Evolutionary conservation across 1,140 invertebrate species (phyloP), one percentile per base, ranked within the genome.

Genomic region (Heliconius hermathena): DNA sequence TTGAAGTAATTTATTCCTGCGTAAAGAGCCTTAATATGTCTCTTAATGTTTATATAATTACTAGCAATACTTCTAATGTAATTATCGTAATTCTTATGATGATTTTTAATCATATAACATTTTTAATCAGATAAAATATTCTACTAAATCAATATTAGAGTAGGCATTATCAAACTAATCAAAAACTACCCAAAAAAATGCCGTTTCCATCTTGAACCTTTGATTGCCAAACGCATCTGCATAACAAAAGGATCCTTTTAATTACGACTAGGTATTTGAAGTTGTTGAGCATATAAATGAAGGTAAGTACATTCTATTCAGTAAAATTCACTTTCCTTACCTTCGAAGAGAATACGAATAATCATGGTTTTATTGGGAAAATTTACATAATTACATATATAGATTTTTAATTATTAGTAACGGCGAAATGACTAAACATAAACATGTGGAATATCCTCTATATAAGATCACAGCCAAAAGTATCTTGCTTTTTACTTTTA

Each of bases 161-260:
- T 3, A 46, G 8, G 41, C 41, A 46, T 8, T 57, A 60, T 8
- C 54, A 57, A 20, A n/a, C n/a, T 8, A 8, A 66, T 29, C 26
- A 26, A 66, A 66, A 29, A 11, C 60, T 36, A 36, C 22, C 6
- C 6, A 36, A 36, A 36, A 36, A 36, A 36, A 36, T 6, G 33
- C 33, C 54, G n/a, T 29, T 66, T 66, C 11, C 13, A 22, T 66
- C 26, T 66, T 66, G 60, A 29, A 26, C 22, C 60, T 66, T 66
- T 66, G 60, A 66, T 66, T 66, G 60, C 60, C 8, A 29, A 29
- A 66, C 26, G 60, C 60, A 66, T 66, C 60, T 66, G 60, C 60
- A 66, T 66, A 26, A 66, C 60, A 66, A 66, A 60, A 66, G 60
- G 60, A 66, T 66, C 60, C 22, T 29, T 66, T 66, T 66, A 66